These are phyloP conservation scores for Drosophila pandora DNA, from an alignment of 1,140 invertebrate species.

Conservation along the genomic window DNA sequence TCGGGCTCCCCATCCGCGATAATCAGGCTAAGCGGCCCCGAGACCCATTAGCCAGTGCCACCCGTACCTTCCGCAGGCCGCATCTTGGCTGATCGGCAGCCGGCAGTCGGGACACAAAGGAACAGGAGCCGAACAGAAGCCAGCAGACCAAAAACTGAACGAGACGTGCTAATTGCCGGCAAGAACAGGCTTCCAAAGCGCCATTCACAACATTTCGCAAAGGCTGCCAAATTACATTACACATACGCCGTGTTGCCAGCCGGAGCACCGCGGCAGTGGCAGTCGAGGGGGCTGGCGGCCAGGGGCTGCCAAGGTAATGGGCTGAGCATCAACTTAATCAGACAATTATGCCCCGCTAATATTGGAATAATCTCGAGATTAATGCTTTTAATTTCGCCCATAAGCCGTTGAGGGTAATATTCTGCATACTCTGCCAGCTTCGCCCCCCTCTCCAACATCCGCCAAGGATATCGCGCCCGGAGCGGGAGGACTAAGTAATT, in stretches of 20 bases:
- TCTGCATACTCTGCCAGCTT: slow-evolving; percentile 3
- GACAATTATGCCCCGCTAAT: slow-evolving; percentile 74
- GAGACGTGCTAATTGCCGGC: slow-evolving; percentile 69
- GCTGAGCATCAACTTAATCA: slow-evolving; percentile 64
- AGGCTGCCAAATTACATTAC: slow-evolving; percentile 67
- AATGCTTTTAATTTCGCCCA: slow-evolving; percentile 71
- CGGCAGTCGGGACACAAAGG: slow-evolving; percentile 16
- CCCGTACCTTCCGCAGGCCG: slow-evolving; percentile 1
- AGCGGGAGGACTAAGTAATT: slow-evolving; percentile 10
- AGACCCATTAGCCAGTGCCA: slow-evolving; percentile 7
- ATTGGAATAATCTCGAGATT: slow-evolving; percentile 69
- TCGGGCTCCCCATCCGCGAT: slow-evolving; percentile 27
- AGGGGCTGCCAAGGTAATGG: slow-evolving; percentile 5
- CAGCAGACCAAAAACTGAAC: slow-evolving; percentile 32
- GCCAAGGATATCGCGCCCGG: neutral
- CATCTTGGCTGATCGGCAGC: slow-evolving; percentile 24
- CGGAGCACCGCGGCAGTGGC: neutral
- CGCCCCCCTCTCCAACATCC: neutral
- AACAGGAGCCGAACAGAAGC: slow-evolving; percentile 1
- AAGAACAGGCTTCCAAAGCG: slow-evolving; percentile 19
- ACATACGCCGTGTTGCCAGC: slow-evolving; percentile 57
- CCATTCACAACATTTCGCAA: slow-evolving; percentile 23
- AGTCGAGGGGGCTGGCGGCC: neutral
- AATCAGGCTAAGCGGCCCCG: slow-evolving; percentile 18
- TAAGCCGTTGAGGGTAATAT: slow-evolving; percentile 35